Conservation (phyloP, 2,113 vertebrate genomes). For the Chaetodon trifascialis region DNA sequence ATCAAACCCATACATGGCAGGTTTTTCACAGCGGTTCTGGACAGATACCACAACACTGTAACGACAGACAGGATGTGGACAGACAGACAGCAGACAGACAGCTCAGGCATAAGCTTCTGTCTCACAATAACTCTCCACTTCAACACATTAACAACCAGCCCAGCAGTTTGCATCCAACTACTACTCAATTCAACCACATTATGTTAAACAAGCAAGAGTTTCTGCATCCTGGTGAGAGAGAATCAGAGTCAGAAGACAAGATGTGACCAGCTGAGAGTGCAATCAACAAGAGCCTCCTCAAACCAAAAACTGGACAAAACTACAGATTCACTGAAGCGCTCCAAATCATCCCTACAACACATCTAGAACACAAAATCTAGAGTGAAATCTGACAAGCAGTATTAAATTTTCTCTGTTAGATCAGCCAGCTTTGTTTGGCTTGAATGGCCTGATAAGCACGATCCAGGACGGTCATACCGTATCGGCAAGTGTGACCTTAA, state of each 20-base stretch:
- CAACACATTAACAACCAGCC: neutral
- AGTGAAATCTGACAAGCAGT: neutral
- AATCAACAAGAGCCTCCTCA: too few relatives aligned
- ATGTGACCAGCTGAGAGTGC: too few relatives aligned
- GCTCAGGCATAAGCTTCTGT: neutral
- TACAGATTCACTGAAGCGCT: neutral
- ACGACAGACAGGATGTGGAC: slow-evolving; percentile 27
- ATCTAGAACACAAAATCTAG: neutral
- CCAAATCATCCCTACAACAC: too few relatives aligned
- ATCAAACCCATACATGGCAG: slow-evolving; percentile 10
- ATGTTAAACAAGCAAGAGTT: neutral
- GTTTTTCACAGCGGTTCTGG: slow-evolving; percentile 10
- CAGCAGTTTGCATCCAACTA: neutral
- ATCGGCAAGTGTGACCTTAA: too few relatives aligned
- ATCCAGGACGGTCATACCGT: neutral
- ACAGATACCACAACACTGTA: slow-evolving; percentile 5
- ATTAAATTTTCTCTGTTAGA: neutral
- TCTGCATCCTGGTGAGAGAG: too few relatives aligned
- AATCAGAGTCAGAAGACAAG: neutral
- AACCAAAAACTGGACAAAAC: neutral
- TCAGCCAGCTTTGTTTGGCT: too few relatives aligned
- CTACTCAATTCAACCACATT: neutral
- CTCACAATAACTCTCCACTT: neutral
- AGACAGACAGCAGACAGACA: slow-evolving; percentile 16
- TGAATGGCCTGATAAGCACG: too few relatives aligned